phyloP scores from a whole-genome alignment of 2,888 invertebrate species.

The Acanthosoma haemorrhoidale region DNA sequence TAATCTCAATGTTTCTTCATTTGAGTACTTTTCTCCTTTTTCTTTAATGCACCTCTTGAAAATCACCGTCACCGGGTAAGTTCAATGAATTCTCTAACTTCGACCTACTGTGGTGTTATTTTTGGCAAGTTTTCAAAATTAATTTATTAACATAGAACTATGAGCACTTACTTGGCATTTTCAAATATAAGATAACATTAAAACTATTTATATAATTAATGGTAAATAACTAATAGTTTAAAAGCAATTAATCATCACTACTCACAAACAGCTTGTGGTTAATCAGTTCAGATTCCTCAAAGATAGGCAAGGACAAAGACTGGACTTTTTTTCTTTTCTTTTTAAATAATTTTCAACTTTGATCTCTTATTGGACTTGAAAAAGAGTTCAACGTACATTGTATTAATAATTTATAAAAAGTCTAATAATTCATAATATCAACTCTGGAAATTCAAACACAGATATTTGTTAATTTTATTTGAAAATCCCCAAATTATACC shows the following conservation, averaged over 20 bases:
- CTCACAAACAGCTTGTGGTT: no score
- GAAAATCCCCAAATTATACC: not conserved
- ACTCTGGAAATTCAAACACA: not conserved
- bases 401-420: not conserved
- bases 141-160: not conserved
- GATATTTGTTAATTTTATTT: not conserved
- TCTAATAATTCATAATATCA: not conserved
- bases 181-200: not conserved
- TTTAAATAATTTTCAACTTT: not conserved
- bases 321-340: not conserved
- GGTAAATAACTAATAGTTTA: no score
- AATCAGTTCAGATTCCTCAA: not conserved
- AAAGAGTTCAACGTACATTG: not conserved
- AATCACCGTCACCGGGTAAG: no score
- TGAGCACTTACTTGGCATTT: not conserved
- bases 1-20: no score
- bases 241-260: no score
- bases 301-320: not conserved
- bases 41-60: not conserved
- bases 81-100: conserved; percentile 4
- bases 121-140: conserved; percentile 1
- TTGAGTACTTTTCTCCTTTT: not conserved
- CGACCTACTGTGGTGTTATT: not conserved
- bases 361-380: not conserved
- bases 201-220: no score